Evolutionary conservation across 2,113 vertebrate species (phyloP), one percentile per base, ranked within the genome.

Genomic region (Crotalus horridus): DNA sequence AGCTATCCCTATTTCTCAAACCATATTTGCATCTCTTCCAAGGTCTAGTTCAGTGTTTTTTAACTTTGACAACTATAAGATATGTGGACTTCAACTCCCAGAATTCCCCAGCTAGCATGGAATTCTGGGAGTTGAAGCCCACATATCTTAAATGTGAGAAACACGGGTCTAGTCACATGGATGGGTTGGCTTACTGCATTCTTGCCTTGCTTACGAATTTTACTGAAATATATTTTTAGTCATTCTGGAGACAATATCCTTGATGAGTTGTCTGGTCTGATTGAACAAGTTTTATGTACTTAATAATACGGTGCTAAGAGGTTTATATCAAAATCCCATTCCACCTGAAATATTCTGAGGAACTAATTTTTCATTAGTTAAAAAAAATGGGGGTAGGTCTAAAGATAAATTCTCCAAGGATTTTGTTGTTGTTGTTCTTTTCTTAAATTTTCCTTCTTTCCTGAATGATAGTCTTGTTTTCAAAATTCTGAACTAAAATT

Each of bases 401-500:
- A 13, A 54, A 2, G n/a, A 61, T 23, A 15, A 4, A 6, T 81
- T 58, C 88, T 93, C 33, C n/a, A 87, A 48, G 61, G 61, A 86
- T 24, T 86, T 15, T 53, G 11, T 12, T 86, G 10, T 48, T 51
- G 26, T n/a, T 87, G 11, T 87, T 48, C 4, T 23, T 86, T 86
- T 48, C 43, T 86, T 86, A 43, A 23, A 11, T 12, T 81, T 81
- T 24, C 43, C 23, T 48, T 46, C 23, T 86, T 51, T 17, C 85
- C 46, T 87, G 26, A 93, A 93, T 85, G 87, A 59, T 20, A 55
- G 91, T 90, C 53, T 88, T 88, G 85, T 88, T 93, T 93, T 89
- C 88, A 86, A 92, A 90, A 23, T 88, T 81, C 61, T 87, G 61
- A 93, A n/a, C 39, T 69, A 58, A 69, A 90, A 46, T 93, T 95